These are phyloP conservation scores for Horisme vitalbata DNA, from an alignment of 2,888 invertebrate species.

Conservation along the genomic window DNA sequence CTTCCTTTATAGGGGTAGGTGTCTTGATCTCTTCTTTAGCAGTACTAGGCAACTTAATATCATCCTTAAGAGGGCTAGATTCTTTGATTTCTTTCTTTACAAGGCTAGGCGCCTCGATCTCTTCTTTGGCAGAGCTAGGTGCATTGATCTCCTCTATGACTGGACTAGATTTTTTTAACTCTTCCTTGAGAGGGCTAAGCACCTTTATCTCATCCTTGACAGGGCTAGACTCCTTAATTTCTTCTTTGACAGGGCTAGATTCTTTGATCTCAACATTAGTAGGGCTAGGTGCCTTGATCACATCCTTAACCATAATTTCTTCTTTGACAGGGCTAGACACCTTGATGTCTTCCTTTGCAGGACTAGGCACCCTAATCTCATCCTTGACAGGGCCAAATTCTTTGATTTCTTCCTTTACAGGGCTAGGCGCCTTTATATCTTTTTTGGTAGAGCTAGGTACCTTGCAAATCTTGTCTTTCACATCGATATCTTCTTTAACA, in stretches of 20 bases:
- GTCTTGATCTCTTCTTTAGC: constrained; percentile 6
- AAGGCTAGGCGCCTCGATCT: constrained; percentile 21
- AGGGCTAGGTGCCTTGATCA: constrained; percentile 1
- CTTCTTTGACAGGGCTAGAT: constrained; percentile 7
- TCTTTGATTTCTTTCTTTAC: constrained; percentile 17
- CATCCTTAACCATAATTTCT: constrained; percentile 9
- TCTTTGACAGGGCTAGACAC: constrained; percentile 13
- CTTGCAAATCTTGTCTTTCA: too few relatives aligned
- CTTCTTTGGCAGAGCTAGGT: constrained; percentile 12
- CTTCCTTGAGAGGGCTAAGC: constrained; percentile 1
- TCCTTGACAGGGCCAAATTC: constrained; percentile 5
- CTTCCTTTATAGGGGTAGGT: constrained; percentile 6
- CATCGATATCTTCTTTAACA: too few relatives aligned
- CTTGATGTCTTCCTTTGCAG: constrained; percentile 15
- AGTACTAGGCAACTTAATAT: constrained; percentile 3
- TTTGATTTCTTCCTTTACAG: neutral
- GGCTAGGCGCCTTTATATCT: constrained; percentile 15
- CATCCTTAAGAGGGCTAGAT: constrained; percentile 14
- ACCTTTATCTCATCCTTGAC: neutral
- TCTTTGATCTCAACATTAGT: neutral
- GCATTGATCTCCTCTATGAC: constrained; percentile 15
- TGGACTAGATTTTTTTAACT: constrained; percentile 12
- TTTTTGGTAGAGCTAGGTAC: neutral
- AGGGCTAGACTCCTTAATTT: constrained; percentile 4
- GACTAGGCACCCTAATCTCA: constrained; percentile 3